Percentiles rank a stretch among this genome's conserved stretches.
phyloP scores from a whole-genome alignment of 2,113 vertebrate species.

The Epinephelus cyanopodus region DNA sequence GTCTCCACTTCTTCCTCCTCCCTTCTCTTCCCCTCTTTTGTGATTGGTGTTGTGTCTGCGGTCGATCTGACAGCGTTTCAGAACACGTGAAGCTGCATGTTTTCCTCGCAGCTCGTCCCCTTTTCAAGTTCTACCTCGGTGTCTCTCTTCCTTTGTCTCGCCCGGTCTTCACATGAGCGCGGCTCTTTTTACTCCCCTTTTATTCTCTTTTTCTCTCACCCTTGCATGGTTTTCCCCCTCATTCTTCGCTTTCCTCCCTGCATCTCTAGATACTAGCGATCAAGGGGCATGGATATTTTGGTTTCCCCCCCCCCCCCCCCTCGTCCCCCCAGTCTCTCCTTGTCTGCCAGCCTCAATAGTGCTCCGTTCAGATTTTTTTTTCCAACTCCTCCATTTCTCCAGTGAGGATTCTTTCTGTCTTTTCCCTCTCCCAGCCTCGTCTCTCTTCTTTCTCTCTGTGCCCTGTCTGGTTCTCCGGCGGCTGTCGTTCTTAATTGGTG shows the following conservation, averaged over 20 bases:
- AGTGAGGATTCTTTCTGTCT: conserved; percentile 44
- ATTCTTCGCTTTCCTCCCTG: conserved; percentile 10
- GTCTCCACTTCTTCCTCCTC: background rate
- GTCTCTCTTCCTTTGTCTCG: conserved; percentile 37
- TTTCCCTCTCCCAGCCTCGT: conserved; percentile 40
- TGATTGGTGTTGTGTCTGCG: conserved; percentile 43
- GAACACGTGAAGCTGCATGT: conserved; percentile 29
- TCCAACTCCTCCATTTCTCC: conserved; percentile 42
- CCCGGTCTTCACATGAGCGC: background rate
- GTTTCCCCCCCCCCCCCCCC: background rate
- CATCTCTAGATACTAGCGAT: conserved; percentile 39
- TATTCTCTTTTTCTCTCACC: conserved; percentile 35
- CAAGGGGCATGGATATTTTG: conserved; percentile 50
- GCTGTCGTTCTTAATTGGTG: conserved; percentile 79
- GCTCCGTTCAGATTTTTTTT: conserved; percentile 36
- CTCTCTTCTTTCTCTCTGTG: conserved; percentile 44
- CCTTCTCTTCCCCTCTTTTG: background rate
- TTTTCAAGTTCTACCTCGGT: conserved; percentile 13
- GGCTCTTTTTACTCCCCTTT: background rate
- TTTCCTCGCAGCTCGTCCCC: conserved; percentile 22
- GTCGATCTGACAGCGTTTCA: conserved; percentile 23
- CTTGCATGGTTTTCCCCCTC: conserved; percentile 1
- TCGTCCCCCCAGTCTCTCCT: conserved; percentile 2
- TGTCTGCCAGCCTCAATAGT: conserved; percentile 53
- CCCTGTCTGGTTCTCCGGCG: conserved; percentile 66